These are phyloP conservation scores for Rattus norvegicus DNA, from an alignment of 2,113 vertebrate species.

Conservation along the genomic window GRCr8 NC_086039.1:81623501-81624000, in stretches of 20 bases:
- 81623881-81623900: neutral
- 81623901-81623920: neutral
- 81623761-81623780: slow-evolving; percentile 37
- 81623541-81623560: neutral
- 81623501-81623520: slow-evolving; percentile 24
- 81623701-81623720: neutral
- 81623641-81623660: neutral
- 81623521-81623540: neutral
- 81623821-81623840: too few relatives aligned
- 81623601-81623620: neutral
- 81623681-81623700: neutral
- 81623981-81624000: neutral
- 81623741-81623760: slow-evolving; percentile 54
- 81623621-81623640: slow-evolving; percentile 9
- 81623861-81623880: neutral
- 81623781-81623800: neutral
- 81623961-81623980: neutral
- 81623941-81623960: neutral
- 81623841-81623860: neutral
- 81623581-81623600: slow-evolving; percentile 30
- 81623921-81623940: neutral
- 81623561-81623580: neutral
- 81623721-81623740: neutral
- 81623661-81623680: neutral
- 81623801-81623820: neutral